phyloP scores from a whole-genome alignment of 2,888 invertebrate genomes.

The Cartodere bifasciata region DNA sequence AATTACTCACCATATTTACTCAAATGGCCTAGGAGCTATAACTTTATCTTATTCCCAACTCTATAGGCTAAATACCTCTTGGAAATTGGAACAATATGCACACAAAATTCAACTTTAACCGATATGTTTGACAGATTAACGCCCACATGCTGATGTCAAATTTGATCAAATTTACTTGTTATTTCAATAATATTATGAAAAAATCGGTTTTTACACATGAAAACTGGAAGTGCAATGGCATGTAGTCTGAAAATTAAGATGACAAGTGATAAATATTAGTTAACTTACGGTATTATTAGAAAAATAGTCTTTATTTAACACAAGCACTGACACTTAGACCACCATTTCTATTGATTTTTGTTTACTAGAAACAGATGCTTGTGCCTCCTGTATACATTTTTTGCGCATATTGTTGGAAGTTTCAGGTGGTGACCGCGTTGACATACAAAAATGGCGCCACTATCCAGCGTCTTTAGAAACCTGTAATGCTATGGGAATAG shows the following conservation, averaged over 20 bases:
- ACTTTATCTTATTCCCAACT: too few relatives aligned
- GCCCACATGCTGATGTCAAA: slow-evolving; percentile 32
- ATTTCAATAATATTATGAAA: slow-evolving; percentile 2
- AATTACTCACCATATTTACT: too few relatives aligned
- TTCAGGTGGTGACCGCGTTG: not conserved
- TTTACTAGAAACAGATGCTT: slow-evolving; percentile 15
- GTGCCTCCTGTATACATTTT: too few relatives aligned
- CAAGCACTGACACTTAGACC: slow-evolving; percentile 26
- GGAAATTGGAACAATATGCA: slow-evolving; percentile 1
- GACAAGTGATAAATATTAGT: too few relatives aligned
- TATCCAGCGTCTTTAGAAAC: not conserved
- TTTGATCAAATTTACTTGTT: slow-evolving; percentile 8
- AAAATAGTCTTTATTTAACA: slow-evolving; percentile 24
- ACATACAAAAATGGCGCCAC: slow-evolving; percentile 11
- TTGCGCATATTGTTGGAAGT: slow-evolving; percentile 1
- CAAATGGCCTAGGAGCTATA: not conserved
- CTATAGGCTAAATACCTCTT: too few relatives aligned
- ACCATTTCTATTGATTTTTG: slow-evolving; percentile 35
- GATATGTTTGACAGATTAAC: slow-evolving; percentile 30
- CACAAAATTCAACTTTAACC: slow-evolving; percentile 1
- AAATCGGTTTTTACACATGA: slow-evolving; percentile 23
- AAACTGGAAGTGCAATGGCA: too few relatives aligned
- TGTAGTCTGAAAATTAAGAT: too few relatives aligned
- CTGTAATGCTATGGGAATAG: too few relatives aligned
- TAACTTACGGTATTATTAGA: too few relatives aligned